A percentile compares a stretch with the other conserved stretches of the same genome.
Conservation (phyloP, 2,888 invertebrate species). For the Oscheius myriophilus region DNA sequence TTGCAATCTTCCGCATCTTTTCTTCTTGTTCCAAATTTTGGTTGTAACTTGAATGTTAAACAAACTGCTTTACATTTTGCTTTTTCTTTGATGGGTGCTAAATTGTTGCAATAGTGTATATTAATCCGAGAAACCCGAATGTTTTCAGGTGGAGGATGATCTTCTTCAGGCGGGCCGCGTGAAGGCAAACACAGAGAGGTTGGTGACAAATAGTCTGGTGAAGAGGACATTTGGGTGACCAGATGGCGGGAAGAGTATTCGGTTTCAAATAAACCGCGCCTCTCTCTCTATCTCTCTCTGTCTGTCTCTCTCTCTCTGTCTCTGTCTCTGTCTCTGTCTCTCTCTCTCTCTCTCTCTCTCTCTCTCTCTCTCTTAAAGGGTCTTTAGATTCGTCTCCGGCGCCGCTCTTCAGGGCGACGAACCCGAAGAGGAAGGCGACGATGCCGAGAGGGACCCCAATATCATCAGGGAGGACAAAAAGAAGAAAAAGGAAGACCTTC, state of each 20-base stretch:
- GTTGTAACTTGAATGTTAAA: no score
- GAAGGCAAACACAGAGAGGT: constrained; percentile 60
- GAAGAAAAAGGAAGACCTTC: constrained; percentile 55
- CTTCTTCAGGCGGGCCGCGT: constrained; percentile 59
- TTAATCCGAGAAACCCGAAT: no score
- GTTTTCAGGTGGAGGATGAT: constrained; percentile 55
- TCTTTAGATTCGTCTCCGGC: constrained; percentile 57
- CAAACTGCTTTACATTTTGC: no score
- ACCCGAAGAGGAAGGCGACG: constrained; percentile 53
- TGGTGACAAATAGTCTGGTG: neutral
- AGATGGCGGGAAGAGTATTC: no score
- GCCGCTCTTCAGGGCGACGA: constrained; percentile 52
- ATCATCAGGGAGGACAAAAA: constrained; percentile 52
- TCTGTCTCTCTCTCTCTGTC: no score
- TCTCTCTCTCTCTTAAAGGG: neutral
- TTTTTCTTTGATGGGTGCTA: neutral
- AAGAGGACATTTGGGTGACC: neutral
- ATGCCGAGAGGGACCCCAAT: constrained; percentile 57
- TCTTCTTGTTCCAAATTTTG: neutral
- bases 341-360: neutral
- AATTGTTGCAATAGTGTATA: no score
- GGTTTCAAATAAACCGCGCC: no score
- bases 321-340: no score
- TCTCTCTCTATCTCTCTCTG: no score
- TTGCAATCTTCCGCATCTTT: constrained; percentile 1